Conservation (phyloP, 2,888 invertebrate species). For the Zelleria hepariella region DNA sequence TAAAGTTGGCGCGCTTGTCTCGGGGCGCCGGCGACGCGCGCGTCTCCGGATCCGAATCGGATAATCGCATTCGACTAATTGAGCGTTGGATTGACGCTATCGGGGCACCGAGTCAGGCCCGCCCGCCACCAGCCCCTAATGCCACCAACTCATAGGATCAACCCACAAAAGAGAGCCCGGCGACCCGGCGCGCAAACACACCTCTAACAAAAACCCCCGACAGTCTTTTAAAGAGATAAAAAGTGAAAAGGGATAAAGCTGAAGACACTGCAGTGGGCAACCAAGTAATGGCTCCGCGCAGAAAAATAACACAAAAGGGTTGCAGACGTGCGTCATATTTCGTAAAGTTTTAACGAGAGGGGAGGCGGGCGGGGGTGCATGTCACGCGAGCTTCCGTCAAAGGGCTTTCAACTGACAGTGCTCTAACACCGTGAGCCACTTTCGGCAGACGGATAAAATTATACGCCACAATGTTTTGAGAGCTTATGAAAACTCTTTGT, state of each 20-base stretch:
- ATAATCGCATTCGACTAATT: conserved; percentile 70
- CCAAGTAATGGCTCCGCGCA: conserved; percentile 32
- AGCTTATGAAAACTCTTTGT: conserved; percentile 12
- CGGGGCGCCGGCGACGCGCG: conserved; percentile 46
- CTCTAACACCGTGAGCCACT: conserved; percentile 17
- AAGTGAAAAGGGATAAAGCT: conserved; percentile 34
- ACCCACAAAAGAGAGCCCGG: conserved; percentile 35
- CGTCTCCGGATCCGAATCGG: conserved; percentile 63
- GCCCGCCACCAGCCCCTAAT: conserved; percentile 14
- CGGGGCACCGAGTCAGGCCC: conserved; percentile 36
- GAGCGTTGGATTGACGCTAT: conserved; percentile 71
- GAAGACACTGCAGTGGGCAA: conserved; percentile 35
- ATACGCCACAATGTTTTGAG: conserved; percentile 9
- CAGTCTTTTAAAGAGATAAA: conserved; percentile 26
- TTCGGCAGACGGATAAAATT: conserved; percentile 3
- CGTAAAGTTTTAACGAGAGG: conserved; percentile 61
- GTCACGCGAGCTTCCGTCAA: conserved; percentile 49
- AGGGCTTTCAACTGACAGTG: conserved; percentile 46
- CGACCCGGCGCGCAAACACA: conserved; percentile 16
- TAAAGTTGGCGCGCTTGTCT: conserved; percentile 68
- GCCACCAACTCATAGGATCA: conserved; percentile 41
- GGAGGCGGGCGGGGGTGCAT: conserved; percentile 29
- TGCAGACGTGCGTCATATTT: conserved; percentile 53
- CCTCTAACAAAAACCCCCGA: conserved; percentile 25
- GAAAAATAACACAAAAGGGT: conserved; percentile 55